Evolutionary conservation across 2,888 invertebrate species (phyloP).

Genomic region (Aphodius granarius): DNA sequence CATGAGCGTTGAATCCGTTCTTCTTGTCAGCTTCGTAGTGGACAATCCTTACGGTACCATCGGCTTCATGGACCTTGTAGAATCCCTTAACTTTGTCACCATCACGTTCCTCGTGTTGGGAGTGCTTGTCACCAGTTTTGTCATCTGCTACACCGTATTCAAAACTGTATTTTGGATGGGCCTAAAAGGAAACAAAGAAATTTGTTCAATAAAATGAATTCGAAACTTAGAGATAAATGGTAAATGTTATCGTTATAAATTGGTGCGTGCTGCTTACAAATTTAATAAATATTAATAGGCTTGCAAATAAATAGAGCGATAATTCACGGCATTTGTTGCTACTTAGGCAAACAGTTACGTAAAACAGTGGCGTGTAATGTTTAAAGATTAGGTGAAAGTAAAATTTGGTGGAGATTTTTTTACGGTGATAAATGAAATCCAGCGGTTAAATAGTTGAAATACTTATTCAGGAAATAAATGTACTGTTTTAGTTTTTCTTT

Average conservation of each 20-base stretch:
- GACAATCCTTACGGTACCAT: slow-evolving; percentile 7
- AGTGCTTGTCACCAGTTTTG: slow-evolving; percentile 21
- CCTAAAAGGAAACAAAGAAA: neutral
- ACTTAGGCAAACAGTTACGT: neutral
- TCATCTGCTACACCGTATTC: neutral
- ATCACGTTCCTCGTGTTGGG: slow-evolving; percentile 14
- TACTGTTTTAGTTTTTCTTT: neutral
- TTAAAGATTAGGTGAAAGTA: neutral
- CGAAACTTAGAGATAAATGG: neutral
- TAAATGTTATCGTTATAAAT: neutral
- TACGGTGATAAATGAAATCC: neutral
- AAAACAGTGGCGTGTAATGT: neutral
- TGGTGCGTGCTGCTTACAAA: neutral
- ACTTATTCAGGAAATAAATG: neutral
- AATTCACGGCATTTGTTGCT: neutral
- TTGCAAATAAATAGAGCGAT: neutral
- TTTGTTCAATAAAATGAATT: neutral
- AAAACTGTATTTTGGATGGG: slow-evolving; percentile 3
- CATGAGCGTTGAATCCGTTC: slow-evolving; percentile 23
- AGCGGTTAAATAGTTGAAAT: neutral
- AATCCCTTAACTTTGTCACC: slow-evolving; percentile 5
- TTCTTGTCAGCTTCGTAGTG: slow-evolving; percentile 16
- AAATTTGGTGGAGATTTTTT: neutral
- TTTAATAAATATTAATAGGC: neutral
- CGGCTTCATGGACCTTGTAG: slow-evolving; percentile 1